Conservation (phyloP, 2,888 invertebrate genomes). For the Xylota segnis region DNA sequence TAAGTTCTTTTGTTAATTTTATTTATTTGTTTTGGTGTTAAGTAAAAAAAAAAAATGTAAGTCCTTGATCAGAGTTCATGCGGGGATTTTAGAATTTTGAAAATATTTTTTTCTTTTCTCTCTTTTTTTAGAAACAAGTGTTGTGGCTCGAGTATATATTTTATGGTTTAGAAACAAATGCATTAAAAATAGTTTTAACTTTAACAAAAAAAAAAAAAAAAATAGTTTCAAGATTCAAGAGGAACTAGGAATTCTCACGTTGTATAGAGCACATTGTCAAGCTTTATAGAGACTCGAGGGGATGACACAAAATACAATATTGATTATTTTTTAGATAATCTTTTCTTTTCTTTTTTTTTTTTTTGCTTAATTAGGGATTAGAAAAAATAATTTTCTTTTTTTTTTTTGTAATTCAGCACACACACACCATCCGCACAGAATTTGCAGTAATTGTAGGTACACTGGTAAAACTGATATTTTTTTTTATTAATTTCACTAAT, state of each 20-base stretch:
- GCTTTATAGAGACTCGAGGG: slow-evolving; percentile 69
- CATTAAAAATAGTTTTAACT: slow-evolving; percentile 56
- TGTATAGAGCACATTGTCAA: slow-evolving; percentile 75
- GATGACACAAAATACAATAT: slow-evolving; percentile 74
- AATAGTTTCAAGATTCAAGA: slow-evolving; percentile 31
- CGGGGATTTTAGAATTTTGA: slow-evolving; percentile 52
- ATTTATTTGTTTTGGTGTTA: slow-evolving; percentile 70
- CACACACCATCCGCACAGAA: slow-evolving; percentile 59
- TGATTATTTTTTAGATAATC: slow-evolving; percentile 56
- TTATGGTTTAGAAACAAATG: slow-evolving; percentile 32
- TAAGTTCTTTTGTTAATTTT: slow-evolving; percentile 40
- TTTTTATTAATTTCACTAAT: slow-evolving; percentile 16
- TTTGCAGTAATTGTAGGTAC: slow-evolving; percentile 7
- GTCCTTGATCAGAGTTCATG: slow-evolving; percentile 73
- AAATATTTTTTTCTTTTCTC: slow-evolving; percentile 20
- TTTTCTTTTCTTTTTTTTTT: slow-evolving; percentile 38
- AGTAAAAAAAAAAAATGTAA: slow-evolving; percentile 9
- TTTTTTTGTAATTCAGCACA: slow-evolving; percentile 12
- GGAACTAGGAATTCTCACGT: slow-evolving; percentile 74
- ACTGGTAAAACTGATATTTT: slow-evolving; percentile 1
- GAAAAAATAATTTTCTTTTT: slow-evolving; percentile 13
- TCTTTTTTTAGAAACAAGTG: slow-evolving; percentile 10
- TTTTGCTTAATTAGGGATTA: slow-evolving; percentile 49
- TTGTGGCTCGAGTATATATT: slow-evolving; percentile 12
- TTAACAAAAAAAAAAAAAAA: slow-evolving; percentile 19